phyloP scores from a whole-genome alignment of 2,113 vertebrate species.

The Macaca nemestrina region DNA sequence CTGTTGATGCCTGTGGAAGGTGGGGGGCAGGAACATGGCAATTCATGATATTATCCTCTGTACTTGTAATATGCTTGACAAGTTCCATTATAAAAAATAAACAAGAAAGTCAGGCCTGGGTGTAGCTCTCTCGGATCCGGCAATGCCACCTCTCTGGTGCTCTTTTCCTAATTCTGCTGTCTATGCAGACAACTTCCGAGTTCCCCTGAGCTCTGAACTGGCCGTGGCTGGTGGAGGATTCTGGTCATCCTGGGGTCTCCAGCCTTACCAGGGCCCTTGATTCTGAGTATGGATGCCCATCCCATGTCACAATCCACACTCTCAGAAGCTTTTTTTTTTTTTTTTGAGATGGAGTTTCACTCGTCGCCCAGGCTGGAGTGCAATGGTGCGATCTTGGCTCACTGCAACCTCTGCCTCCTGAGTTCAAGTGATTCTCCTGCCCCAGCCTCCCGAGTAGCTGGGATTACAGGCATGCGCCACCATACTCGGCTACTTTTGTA shows the following conservation, averaged over 20 bases:
- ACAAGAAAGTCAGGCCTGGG: background rate
- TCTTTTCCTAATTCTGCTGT: background rate
- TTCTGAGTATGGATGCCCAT: background rate
- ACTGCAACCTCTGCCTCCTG: too few species aligned
- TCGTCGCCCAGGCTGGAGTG: too few species aligned
- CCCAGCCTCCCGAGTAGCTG: too few species aligned
- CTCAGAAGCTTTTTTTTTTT: background rate
- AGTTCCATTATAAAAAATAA: background rate
- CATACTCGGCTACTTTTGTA: too few species aligned
- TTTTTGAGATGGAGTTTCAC: too few species aligned
- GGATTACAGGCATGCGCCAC: too few species aligned
- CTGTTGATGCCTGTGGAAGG: background rate
- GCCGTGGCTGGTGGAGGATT: background rate
- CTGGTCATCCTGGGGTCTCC: background rate
- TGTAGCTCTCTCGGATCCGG: background rate
- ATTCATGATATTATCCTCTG: background rate
- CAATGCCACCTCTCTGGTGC: background rate
- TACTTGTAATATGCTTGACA: background rate
- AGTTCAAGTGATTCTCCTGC: too few species aligned
- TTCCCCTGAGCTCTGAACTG: too few species aligned
- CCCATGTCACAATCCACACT: background rate
- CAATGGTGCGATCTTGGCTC: too few species aligned
- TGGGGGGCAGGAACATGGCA: background rate
- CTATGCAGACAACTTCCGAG: fast-evolving
- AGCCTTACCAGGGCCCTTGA: background rate